Base-by-base conservation (phyloP, 2,113 vertebrate species). In the Pimephales promelas region DNA sequence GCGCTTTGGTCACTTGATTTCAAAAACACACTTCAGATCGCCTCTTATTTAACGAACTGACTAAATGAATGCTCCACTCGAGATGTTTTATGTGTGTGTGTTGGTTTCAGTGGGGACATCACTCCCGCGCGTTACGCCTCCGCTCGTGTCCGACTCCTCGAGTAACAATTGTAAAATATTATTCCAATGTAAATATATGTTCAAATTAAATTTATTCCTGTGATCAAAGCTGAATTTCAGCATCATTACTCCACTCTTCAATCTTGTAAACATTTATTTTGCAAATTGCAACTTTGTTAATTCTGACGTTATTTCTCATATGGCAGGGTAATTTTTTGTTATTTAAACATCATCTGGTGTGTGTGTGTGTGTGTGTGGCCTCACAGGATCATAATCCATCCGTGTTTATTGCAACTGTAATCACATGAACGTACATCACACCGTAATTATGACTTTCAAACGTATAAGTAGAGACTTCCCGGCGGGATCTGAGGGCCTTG, bases 261-360 rank as follows among this genome's bases (percentile, higher is more conserved):
- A 76, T 20, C 0, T 62, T 88, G 87, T 88, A 82, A 26, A 3
- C 4, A 71, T 70, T 71, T 71, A 22, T 34, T 6, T 71, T 6
- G 66, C 18, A 22, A 43, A 43, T 43, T 43, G 34, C 20, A 71
- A 7, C 10, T 70, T 36, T 34, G 28, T 7, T 31, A 34, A 36
- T 34, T 36, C 7, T 34, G 62, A 3, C 7, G 18, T 34, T 20
- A 66, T 66, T 66, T 66, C 7, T 66, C 62, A 34, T 36, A 66
- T 20, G 31, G 8, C 31, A 9, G 28, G 18, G 31, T 20, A 1
- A 36, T 66, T 9, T 66, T 8, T 66, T 66, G 62, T 64, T 31
- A 31, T 64, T 31, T 64, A 28, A 26, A 62, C 18, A 54, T 54
- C 52, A 54, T 54, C 26, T 62, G 59, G 28, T 18, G 61, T 8